phyloP scores from a whole-genome alignment of 2,888 invertebrate genomes.

The Arctia plantaginis region DNA sequence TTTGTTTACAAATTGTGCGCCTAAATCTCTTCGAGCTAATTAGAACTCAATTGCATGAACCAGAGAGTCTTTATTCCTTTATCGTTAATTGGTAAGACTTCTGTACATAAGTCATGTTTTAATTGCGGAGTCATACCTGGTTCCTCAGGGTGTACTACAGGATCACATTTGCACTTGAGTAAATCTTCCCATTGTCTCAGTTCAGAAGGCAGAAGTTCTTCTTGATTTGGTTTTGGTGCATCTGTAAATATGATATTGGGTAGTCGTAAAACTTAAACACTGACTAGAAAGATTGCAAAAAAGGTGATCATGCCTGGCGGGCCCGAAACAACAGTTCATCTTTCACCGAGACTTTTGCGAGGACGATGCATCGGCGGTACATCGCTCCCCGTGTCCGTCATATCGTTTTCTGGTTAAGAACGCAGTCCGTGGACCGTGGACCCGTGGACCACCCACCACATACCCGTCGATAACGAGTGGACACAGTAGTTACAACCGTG shows the following conservation, averaged over 20 bases:
- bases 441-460: too few species aligned
- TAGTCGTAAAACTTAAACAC: neutral
- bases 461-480: too few species aligned
- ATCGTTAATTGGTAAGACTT: neutral
- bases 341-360: too few species aligned
- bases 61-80: neutral
- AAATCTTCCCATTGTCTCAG: constrained; percentile 68
- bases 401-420: too few species aligned
- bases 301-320: too few species aligned
- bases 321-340: too few species aligned
- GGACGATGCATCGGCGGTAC: too few species aligned
- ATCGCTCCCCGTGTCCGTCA: too few species aligned
- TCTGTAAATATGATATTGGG: neutral
- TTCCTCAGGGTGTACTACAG: neutral
- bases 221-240: neutral
- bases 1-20: too few species aligned
- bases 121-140: neutral
- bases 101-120: neutral
- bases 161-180: constrained; percentile 76
- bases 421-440: too few species aligned
- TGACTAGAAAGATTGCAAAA: too few species aligned
- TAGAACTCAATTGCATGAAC: neutral
- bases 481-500: too few species aligned
- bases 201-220: constrained; percentile 67
- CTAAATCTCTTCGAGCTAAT: neutral